These are phyloP conservation scores for Rhabditoides inermis DNA, from an alignment of 2,888 invertebrate species.

Conservation along the genomic window DNA sequence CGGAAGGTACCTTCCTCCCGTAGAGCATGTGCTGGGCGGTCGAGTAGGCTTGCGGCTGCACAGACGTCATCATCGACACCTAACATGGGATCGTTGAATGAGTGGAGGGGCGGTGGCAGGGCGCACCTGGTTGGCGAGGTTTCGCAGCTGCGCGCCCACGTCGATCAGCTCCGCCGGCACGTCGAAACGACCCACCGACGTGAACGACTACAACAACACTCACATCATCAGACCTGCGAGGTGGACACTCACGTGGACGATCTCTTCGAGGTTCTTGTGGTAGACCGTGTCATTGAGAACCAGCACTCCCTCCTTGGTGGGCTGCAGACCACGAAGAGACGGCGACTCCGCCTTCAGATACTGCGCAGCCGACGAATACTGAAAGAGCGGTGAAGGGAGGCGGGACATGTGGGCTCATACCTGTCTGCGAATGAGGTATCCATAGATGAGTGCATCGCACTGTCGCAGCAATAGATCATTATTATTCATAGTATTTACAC, in stretches of 20 bases:
- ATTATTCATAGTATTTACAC: too few species aligned
- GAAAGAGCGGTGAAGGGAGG: not conserved
- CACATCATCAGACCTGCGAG: not conserved
- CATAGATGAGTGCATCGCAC: slow-evolving; percentile 15
- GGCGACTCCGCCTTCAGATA: slow-evolving; percentile 5
- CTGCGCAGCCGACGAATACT: slow-evolving; percentile 4
- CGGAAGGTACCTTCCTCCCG: slow-evolving; percentile 5
- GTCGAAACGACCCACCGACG: slow-evolving; percentile 11
- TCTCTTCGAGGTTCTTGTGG: slow-evolving; percentile 20
- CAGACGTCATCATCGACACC: too few species aligned
- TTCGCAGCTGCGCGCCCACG: slow-evolving; percentile 15
- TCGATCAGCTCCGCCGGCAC: slow-evolving; percentile 9
- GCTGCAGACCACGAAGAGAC: not conserved
- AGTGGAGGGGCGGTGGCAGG: too few species aligned
- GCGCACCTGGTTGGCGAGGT: slow-evolving; percentile 9
- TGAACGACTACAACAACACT: not conserved
- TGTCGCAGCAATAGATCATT: too few species aligned
- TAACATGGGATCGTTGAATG: too few species aligned
- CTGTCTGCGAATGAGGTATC: slow-evolving; percentile 12
- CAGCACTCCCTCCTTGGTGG: slow-evolving; percentile 4
- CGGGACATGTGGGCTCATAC: slow-evolving; percentile 5
- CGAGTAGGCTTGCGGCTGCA: too few species aligned
- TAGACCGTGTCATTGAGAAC: slow-evolving; percentile 16
- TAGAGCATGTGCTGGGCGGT: slow-evolving; percentile 11
- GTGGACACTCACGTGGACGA: slow-evolving; percentile 5